Conservation (phyloP, 2,797 vertebrate species). For the Masticophis lateralis region DNA sequence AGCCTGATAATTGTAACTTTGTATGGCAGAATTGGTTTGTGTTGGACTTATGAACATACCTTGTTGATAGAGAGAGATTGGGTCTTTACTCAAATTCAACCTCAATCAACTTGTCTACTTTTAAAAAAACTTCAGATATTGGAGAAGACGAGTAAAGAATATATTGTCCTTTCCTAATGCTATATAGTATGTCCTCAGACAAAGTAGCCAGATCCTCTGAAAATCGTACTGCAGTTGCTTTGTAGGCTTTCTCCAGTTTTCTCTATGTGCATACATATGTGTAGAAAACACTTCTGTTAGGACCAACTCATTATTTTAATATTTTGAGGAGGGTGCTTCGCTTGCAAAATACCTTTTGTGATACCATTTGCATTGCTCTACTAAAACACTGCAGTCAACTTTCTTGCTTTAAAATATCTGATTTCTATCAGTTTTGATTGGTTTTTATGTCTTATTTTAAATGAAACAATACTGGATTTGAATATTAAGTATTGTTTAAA, state of each 20-base stretch:
- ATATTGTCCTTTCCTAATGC: background rate
- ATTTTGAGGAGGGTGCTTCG: background rate
- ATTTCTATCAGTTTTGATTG: background rate
- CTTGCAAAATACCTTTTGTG: background rate
- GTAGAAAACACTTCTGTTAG: background rate
- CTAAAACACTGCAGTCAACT: background rate
- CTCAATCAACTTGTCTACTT: background rate
- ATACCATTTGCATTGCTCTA: background rate
- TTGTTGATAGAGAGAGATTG: background rate
- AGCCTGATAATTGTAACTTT: background rate
- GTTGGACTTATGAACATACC: background rate
- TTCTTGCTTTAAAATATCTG: background rate
- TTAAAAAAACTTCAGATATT: background rate
- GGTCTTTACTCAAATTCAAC: background rate
- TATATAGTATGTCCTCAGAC: background rate
- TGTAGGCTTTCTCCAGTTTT: background rate
- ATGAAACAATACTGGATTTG: background rate
- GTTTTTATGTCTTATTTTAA: background rate
- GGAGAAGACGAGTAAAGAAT: background rate
- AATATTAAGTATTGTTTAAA: conserved; percentile 18
- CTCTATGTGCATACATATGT: background rate
- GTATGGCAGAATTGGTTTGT: background rate
- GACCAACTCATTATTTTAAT: background rate
- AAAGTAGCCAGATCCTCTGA: background rate
- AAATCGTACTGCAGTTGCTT: background rate